These are phyloP conservation scores for Varanus komodoensis DNA, from an alignment of 2,113 vertebrate species.

Conservation along the genomic window DNA sequence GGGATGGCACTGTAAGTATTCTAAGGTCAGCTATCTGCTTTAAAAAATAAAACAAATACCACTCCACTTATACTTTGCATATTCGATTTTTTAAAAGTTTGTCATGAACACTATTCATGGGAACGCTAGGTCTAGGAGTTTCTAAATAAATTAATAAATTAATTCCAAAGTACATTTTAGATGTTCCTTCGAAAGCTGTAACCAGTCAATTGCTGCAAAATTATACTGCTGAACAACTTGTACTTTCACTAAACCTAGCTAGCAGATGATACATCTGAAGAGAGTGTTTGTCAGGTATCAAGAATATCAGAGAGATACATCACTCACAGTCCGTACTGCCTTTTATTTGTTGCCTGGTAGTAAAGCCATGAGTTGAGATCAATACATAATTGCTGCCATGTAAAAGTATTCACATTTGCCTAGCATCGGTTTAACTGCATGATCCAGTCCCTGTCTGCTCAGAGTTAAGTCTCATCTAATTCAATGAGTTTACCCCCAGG, in stretches of 20 bases:
- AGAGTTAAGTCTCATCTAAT: neutral
- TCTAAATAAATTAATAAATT: neutral
- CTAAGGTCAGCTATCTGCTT: constrained; percentile 9
- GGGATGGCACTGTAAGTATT: constrained; percentile 41
- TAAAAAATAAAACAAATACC: neutral
- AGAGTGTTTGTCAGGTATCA: neutral
- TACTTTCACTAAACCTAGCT: neutral
- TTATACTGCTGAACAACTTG: constrained; percentile 20
- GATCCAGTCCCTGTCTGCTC: neutral
- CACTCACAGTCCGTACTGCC: constrained; percentile 6
- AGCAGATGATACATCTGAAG: neutral
- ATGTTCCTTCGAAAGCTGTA: constrained; percentile 32
- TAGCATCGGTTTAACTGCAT: neutral
- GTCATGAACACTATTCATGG: constrained; percentile 44
- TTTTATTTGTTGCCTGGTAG: neutral
- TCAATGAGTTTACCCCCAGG: neutral
- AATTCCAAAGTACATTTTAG: constrained; percentile 6
- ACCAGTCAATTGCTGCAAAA: constrained; percentile 26
- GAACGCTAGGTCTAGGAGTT: neutral
- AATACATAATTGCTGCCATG: constrained; percentile 38
- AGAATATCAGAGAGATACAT: neutral
- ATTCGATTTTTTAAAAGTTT: neutral
- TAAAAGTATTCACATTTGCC: constrained; percentile 20
- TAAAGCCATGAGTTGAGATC: constrained; percentile 34
- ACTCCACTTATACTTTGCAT: neutral